Conservation (phyloP, 2,113 vertebrate genomes). For the Myrmecophaga tridactyla region DNA sequence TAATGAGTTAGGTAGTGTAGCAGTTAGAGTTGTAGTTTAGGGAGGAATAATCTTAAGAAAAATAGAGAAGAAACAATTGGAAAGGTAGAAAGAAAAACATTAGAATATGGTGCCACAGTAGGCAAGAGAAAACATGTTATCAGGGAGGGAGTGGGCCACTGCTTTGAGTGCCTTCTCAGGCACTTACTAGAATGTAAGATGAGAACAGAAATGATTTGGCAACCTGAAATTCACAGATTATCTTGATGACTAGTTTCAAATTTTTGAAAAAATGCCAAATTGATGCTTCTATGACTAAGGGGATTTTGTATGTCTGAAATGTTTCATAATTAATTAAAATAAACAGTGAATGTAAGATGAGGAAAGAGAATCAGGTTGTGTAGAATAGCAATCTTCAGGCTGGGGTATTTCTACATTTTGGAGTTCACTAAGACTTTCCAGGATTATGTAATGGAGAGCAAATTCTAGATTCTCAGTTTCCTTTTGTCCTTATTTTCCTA, state of each 20-base stretch:
- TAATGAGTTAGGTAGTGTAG: neutral
- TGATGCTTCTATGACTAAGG: neutral
- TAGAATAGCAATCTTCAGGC: neutral
- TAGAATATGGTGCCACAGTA: neutral
- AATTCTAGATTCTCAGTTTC: neutral
- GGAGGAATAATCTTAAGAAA: neutral
- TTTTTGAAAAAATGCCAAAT: neutral
- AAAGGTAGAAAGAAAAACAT: neutral
- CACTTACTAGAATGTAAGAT: too few relatives aligned
- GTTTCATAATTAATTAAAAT: neutral
- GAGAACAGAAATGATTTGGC: neutral
- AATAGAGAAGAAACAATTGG: neutral
- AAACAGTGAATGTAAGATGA: neutral
- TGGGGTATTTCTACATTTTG: neutral
- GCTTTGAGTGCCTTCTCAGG: neutral
- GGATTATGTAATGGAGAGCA: neutral
- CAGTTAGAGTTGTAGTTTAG: neutral
- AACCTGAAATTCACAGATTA: neutral
- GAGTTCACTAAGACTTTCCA: neutral
- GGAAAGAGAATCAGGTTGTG: neutral
- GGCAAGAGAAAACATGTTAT: neutral
- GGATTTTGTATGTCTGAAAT: neutral
- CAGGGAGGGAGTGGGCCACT: neutral
- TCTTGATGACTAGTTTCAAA: neutral
- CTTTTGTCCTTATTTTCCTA: neutral